A percentile compares a stretch with the other conserved stretches of the same genome.
These are phyloP conservation scores for Whitmania pigra DNA, from an alignment of 1,140 invertebrate species.

Conservation along the genomic window DNA sequence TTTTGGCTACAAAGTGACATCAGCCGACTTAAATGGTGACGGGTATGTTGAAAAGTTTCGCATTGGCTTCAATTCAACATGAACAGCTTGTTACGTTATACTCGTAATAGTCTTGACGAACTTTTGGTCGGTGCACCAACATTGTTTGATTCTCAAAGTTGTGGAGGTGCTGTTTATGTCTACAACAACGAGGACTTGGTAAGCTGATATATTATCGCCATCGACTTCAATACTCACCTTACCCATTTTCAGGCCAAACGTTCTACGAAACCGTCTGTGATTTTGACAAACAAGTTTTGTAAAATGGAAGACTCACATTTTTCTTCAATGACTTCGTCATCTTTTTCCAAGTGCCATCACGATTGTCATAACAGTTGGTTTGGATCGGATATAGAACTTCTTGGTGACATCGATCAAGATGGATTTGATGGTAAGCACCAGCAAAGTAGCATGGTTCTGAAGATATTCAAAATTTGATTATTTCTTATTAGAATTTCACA, in stretches of 20 bases:
- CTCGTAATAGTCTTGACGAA: background rate
- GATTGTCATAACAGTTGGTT: background rate
- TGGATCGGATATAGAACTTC: background rate
- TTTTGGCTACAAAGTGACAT: slow-evolving; percentile 1
- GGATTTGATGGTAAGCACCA: background rate
- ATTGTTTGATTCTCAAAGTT: background rate
- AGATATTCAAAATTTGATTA: background rate
- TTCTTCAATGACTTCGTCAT: background rate
- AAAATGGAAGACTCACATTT: too few relatives aligned
- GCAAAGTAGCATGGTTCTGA: background rate
- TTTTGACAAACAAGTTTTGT: too few relatives aligned
- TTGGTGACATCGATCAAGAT: background rate
- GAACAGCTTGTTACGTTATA: background rate
- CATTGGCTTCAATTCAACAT: background rate
- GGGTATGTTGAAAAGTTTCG: background rate
- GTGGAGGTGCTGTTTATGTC: background rate
- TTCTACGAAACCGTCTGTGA: too few relatives aligned
- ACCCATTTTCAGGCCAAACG: background rate
- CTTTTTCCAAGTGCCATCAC: background rate
- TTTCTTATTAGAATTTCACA: background rate
- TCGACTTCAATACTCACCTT: background rate
- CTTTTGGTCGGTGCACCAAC: background rate
- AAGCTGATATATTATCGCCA: background rate
- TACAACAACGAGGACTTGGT: slow-evolving; percentile 7
- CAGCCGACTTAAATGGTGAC: background rate